Base-by-base conservation (phyloP, 2,888 invertebrate species). In the Drosophila formosana region DNA sequence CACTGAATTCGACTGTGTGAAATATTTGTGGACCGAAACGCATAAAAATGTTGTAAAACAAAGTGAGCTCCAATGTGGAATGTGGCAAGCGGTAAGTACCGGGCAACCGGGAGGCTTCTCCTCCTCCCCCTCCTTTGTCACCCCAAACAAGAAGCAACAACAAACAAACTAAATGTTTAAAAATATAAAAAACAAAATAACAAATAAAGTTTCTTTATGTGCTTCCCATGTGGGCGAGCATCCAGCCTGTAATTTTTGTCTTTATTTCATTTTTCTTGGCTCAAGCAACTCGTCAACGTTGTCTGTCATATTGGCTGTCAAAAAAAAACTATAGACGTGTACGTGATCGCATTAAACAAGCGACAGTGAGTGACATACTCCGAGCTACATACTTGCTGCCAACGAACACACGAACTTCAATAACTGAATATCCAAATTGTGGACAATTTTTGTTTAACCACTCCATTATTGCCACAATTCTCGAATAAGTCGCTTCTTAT, bases 21-120 rank as follows among this genome's bases (percentile, higher is more conserved):
- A 71, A 82, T 71, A 72, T 85, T 75, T 72, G 61, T 30, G 50
- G 51, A 45, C 46, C 51, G 66, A 43, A 57, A 57, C 55, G 56
- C 80, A 79, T 85, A 75, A 80, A 85, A 85, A 72, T 66, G 69
- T 60, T 78, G 79, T 82, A 68, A 84, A 84, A 78, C 85, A 68
- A 73, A 63, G 68, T 60, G 41, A 58, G 63, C 66, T 7, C 25
- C 47, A 43, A 39, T 39, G 39, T 39, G 18, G 13, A 5, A 18
- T 13, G 39, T 18, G 39, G 39, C 39, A 18, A 41, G 39, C 6
- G 39, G 39, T 7, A 41, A 41, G 39, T 41, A 37, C 37, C 37
- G 37, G 37, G 37, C n/a, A 37, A 37, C 37, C 37, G n/a, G n/a
- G n/a, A n/a, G n/a, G n/a, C n/a, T 37, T n/a, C 37, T n/a, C 37